Evolutionary conservation across 1,140 invertebrate species (phyloP), one percentile per base, ranked within the genome.

Genomic region (Microplitis demolitor): DNA sequence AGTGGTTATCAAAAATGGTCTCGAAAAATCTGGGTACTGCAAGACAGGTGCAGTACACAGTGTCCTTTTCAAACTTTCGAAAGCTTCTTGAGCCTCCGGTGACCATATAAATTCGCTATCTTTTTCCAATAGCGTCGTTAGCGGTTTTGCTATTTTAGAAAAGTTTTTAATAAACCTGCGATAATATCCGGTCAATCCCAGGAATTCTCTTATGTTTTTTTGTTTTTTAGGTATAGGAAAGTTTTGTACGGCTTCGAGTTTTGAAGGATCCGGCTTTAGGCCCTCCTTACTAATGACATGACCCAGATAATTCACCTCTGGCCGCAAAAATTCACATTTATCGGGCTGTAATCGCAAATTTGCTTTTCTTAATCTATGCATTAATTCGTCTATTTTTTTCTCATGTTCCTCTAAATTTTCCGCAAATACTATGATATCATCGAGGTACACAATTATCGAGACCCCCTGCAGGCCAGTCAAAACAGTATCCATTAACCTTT

Each of bases 1-100:
- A 0, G 74, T 76, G 5, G 74, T 79, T 0, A 80, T n/a, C 0
- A 74, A 68, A 69, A 78, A 80, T n/a, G 56, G 31, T 69, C 78
- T 74, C 5, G 67, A 14, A 62, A 80, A 79, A 56, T 71, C 50
- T n/a, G 68, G 68, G 39, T 69, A 69, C 16, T 69, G 67, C 0
- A 69, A 13, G 16, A 61, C 58, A 4, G 68, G 68, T 2, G 34
- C 68, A 34, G 16, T 39, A 58, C 13, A 37, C 2, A 68, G 11
- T 16, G 13, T 37, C 0, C n/a, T 31, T 39, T 61, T 62, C 1
- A 69, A 33, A 2, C 6, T 61, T 24, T 69, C 1, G 31, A 69
- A 69, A 31, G 58, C 53, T 16, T 33, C 31, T 5, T 58, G 51
- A 24, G 60, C 67, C n/a, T n/a, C n/a, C n/a, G n/a, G n/a, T n/a